A percentile compares a stretch with the other conserved stretches of the same genome.
Conservation (phyloP, 2,113 vertebrate genomes). For the Haemorhous mexicanus region DNA sequence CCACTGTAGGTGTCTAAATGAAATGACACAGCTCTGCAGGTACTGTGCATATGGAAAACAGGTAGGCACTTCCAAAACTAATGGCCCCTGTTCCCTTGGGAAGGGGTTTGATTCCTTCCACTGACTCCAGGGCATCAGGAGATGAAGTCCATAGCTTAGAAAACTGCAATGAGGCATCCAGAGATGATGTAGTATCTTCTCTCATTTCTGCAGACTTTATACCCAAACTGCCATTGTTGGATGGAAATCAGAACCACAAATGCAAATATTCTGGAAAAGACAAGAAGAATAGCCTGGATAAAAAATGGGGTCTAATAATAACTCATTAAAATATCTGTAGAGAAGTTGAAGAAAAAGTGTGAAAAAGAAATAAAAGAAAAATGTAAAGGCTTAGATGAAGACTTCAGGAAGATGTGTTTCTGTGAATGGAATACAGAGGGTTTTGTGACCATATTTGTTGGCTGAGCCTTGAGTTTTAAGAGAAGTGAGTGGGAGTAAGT, state of each 20-base stretch:
- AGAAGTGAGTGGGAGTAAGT: neutral
- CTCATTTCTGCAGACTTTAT: neutral
- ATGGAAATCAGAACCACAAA: neutral
- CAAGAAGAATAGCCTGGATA: neutral
- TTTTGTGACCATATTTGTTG: neutral
- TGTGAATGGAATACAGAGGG: neutral
- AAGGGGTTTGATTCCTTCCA: neutral
- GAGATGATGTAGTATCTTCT: neutral
- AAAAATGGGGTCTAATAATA: neutral
- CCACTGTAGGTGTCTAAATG: neutral
- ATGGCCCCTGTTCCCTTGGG: neutral
- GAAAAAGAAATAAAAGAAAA: neutral
- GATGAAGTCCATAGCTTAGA: neutral
- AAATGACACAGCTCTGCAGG: neutral
- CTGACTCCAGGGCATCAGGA: neutral
- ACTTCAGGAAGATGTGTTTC: neutral
- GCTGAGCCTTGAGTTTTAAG: neutral
- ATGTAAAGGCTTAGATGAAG: neutral
- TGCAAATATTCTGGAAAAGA: neutral
- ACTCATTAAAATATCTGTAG: neutral
- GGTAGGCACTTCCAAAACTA: neutral
- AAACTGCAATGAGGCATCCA: neutral
- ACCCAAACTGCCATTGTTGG: neutral
- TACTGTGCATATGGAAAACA: neutral
- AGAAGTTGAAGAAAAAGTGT: neutral